Percentiles rank a stretch among this genome's conserved stretches.
These are phyloP conservation scores for Frieseomelitta varia DNA, from an alignment of 1,140 invertebrate genomes.

Conservation along the genomic window DNA sequence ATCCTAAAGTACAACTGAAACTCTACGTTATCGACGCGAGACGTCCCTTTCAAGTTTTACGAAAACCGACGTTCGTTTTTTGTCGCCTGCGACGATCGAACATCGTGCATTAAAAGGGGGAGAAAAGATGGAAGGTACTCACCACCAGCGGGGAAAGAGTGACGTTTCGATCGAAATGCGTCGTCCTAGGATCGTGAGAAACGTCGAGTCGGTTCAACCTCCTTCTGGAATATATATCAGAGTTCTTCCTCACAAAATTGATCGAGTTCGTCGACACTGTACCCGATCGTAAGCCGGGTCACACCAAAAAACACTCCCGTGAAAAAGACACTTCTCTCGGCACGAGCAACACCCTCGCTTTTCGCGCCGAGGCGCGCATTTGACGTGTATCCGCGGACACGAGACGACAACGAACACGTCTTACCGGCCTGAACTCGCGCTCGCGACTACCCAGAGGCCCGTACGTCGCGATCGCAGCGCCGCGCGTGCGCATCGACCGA, in stretches of 20 bases:
- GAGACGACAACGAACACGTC: constrained; percentile 37
- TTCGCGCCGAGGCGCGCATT: constrained; percentile 45
- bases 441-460: constrained; percentile 64
- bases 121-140: constrained; percentile 11
- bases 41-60: background rate
- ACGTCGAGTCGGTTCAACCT: background rate
- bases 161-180: constrained; percentile 33
- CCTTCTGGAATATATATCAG: background rate
- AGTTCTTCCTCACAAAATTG: constrained; percentile 22
- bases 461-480: constrained; percentile 42
- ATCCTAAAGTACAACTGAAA: background rate
- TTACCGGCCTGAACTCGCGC: constrained; percentile 63
- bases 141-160: constrained; percentile 40
- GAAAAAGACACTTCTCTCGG: constrained; percentile 11
- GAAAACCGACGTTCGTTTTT: background rate
- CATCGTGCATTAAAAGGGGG: background rate
- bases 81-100: background rate
- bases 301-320: constrained; percentile 44
- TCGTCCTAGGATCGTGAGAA: background rate
- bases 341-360: constrained; percentile 44
- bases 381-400: constrained; percentile 47
- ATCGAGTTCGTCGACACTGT: constrained; percentile 52
- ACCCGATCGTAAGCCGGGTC: constrained; percentile 13
- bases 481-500: constrained; percentile 44
- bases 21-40: constrained; percentile 17